Base-by-base conservation (phyloP, 2,797 vertebrate genomes). In the Remorina albescens region DNA sequence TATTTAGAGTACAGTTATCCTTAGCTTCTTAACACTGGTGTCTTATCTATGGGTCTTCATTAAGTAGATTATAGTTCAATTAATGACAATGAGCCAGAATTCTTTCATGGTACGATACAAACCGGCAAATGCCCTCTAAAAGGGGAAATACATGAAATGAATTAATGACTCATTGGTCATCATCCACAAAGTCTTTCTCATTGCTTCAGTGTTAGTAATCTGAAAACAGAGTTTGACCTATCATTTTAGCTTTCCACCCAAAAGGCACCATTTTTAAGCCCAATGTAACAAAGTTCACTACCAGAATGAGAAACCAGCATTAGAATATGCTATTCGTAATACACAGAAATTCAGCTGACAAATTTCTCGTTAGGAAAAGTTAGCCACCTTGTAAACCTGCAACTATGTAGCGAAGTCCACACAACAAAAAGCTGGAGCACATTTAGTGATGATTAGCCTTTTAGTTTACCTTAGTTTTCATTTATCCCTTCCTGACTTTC, bases 1-100 rank as follows among this genome's bases (percentile, higher is more conserved):
- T 70, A 55, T 60, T 49, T 42, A 54, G 25, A 60, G 21, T 30
- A 19, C 55, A 66, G 34, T 58, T 51, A 39, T 64, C 37, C 16
- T 19, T 1, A 44, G 47, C 44, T 75, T 67, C 12, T 47, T 2
- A 41, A 47, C 5, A 61, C 23, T 67, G 28, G 2, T 46, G n/a
- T 67, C 59, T 55, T 55, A 51, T 50, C 21, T 46, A 60, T 36
- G 47, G 57, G 39, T 58, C 21, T 19, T 61, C 18, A 18, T 25
- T 6, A 28, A 63, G 21, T 44, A 2, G 34, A 28, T 8, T 75
- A 9, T 34, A 74, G 21, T 26, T 68, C 15, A n/a, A n/a, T 46
- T 60, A 19, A 26, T 67, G 16, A 26, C 21, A 63, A 41, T 41
- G 7, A 62, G n/a, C 4, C n/a, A 44, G 39, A 47, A 23, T 30